Evolutionary conservation across 2,113 vertebrate genomes (phyloP).

Genomic region (Struthio camelus): DNA sequence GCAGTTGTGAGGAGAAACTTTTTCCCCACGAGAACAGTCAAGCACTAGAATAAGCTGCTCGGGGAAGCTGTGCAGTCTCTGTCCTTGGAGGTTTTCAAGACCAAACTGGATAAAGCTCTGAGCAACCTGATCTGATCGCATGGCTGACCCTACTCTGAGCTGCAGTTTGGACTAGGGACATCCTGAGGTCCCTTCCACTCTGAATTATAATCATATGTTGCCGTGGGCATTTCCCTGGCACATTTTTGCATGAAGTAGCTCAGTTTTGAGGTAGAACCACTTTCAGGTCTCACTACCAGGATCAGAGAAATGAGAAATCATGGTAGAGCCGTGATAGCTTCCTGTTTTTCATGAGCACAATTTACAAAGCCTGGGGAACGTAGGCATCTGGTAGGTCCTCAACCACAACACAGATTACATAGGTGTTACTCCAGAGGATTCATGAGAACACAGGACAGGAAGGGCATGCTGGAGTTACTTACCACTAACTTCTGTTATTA

Average conservation of each 20-base stretch:
- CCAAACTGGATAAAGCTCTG: not conserved
- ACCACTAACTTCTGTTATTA: not conserved
- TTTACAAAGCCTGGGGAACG: not conserved
- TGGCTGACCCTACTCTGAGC: not conserved
- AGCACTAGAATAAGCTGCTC: not conserved
- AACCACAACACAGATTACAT: not conserved
- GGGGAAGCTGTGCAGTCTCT: not conserved
- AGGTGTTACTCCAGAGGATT: not conserved
- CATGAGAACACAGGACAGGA: not conserved
- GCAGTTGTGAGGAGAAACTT: not conserved
- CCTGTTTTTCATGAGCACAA: not conserved
- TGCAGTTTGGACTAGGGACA: not conserved
- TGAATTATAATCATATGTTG: not conserved
- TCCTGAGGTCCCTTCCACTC: not conserved
- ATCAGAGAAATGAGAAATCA: not conserved
- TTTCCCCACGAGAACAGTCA: not conserved
- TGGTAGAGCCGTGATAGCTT: not conserved
- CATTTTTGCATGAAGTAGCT: not conserved
- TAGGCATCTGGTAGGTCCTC: not conserved
- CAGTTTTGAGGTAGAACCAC: not conserved
- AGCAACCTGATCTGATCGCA: not conserved
- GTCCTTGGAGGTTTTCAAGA: not conserved
- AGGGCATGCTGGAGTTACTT: not conserved
- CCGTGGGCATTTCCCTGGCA: not conserved
- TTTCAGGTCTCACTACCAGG: not conserved